Evolutionary conservation across 2,797 vertebrate species (phyloP).

Genomic region (Balearica regulorum): DNA sequence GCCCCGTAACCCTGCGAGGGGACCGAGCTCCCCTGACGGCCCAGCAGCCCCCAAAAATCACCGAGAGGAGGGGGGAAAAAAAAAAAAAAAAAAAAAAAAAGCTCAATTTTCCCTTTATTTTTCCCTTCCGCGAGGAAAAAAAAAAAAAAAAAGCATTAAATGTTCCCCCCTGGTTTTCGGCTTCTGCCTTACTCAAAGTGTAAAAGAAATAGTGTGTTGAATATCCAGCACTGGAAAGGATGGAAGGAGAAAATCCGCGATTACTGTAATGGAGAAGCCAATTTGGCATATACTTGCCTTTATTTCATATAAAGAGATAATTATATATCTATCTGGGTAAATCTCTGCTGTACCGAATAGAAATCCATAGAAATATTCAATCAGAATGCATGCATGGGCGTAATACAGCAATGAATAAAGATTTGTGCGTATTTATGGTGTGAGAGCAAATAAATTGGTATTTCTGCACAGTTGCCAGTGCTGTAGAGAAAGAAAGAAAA

Average conservation of each 20-base stretch:
- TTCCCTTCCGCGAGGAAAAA: background rate
- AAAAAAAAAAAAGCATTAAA: fast-evolving
- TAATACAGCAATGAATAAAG: fast-evolving
- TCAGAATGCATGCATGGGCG: fast-evolving
- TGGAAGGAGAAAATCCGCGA: background rate
- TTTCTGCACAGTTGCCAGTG: background rate
- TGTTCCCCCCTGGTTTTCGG: too few species aligned
- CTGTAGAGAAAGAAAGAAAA: too few species aligned
- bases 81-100: too few species aligned
- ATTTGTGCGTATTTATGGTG: fast-evolving
- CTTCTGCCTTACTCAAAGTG: background rate
- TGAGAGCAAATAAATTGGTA: fast-evolving
- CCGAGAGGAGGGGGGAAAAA: too few species aligned
- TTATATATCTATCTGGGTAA: background rate
- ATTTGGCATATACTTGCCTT: background rate
- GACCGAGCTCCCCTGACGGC: background rate
- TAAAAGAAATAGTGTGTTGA: fast-evolving
- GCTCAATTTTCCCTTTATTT: background rate
- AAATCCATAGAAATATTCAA: background rate
- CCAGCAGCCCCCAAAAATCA: background rate
- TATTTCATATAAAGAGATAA: background rate
- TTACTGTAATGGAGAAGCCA: fast-evolving
- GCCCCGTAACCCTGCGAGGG: background rate
- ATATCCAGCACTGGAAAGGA: too few species aligned
- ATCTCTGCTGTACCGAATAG: background rate